Base-by-base conservation (phyloP, 2,888 invertebrate genomes). In the Hermaeophaga mercurialis region DNA sequence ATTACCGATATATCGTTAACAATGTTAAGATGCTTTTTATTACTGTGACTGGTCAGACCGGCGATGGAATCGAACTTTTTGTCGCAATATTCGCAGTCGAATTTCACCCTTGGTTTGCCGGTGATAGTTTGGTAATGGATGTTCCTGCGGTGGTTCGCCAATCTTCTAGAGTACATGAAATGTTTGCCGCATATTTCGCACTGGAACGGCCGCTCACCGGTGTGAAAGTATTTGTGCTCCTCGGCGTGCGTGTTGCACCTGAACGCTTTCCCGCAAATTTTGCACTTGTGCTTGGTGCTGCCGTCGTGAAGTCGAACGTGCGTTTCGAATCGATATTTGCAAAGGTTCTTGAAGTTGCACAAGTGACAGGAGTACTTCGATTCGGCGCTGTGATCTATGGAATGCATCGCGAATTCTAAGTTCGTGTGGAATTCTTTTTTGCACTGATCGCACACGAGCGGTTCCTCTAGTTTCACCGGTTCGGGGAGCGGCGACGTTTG, bases 151-250 rank as follows among this genome's bases (percentile, higher is more conserved):
- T 84, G 84, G 0, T 80, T 75, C 1, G 79, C 79, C 11, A 84
- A 67, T 58, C 82, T 82, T 65, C 83, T 81, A 0, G 75, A 73
- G 54, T 73, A 76, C 70, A 80, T 81, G 53, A 82, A 82, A 26
- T 80, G 79, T 58, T 81, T 81, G 24, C 81, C 82, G 50, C 67
- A 66, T 11, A 66, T 68, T 45, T 67, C 68, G 38, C 67, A 66
- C 28, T 63, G 66, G 39, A 66, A 70, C 1, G 66, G 66, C 39
- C 65, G 68, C 56, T 83, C 83, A 0, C 83, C 83, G 0, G 80
- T 81, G 58, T 84, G 83, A 56, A 73, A 75, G 55, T 75, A 72
- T 59, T 75, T 75, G 60, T 77, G 77, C 43, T 77, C 76, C 15
- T 79, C 78, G 18, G 83, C 81, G 69, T 81, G 81, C 22, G 80